Conservation (phyloP, 37 sponge, comb jelly and placozoan species). For the Halichondria panicea region DNA sequence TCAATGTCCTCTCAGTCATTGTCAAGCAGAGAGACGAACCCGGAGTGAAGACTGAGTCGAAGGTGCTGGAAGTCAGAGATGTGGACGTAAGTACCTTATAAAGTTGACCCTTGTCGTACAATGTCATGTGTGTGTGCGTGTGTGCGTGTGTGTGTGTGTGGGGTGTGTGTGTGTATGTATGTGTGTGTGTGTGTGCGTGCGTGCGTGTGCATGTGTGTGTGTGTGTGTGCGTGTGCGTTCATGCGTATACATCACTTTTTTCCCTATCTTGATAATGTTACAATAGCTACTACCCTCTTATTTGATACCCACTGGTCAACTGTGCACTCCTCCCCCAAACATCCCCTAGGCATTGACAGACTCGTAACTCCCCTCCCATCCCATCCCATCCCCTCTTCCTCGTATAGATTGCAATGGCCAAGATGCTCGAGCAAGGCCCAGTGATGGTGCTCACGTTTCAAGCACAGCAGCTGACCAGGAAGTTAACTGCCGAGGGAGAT, state of each 20-base stretch:
- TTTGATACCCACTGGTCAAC: constrained; percentile 1
- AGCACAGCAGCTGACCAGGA: constrained; percentile 70
- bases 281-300: not conserved
- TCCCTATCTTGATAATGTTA: not conserved
- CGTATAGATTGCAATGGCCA: constrained; percentile 72
- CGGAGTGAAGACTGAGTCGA: constrained; percentile 28
- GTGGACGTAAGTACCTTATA: constrained; percentile 69
- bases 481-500: constrained; percentile 14
- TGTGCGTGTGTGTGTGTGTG: not conserved
- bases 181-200: not conserved
- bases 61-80: constrained; percentile 72
- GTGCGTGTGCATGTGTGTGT: not conserved
- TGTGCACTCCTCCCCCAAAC: no score
- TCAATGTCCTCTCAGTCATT: constrained; percentile 69
- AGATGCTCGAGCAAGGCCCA: constrained; percentile 78
- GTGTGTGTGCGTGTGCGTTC: not conserved
- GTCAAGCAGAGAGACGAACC: constrained; percentile 58
- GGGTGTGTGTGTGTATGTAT: no score
- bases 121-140: not conserved
- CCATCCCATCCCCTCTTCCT: not conserved
- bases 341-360: no score
- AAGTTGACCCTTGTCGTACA: no score
- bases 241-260: not conserved
- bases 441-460: constrained; percentile 70
- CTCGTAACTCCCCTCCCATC: not conserved